Evolutionary conservation across 2,888 invertebrate genomes (phyloP), one percentile per base, ranked within the genome.

Genomic region (Lithophane leautieri): DNA sequence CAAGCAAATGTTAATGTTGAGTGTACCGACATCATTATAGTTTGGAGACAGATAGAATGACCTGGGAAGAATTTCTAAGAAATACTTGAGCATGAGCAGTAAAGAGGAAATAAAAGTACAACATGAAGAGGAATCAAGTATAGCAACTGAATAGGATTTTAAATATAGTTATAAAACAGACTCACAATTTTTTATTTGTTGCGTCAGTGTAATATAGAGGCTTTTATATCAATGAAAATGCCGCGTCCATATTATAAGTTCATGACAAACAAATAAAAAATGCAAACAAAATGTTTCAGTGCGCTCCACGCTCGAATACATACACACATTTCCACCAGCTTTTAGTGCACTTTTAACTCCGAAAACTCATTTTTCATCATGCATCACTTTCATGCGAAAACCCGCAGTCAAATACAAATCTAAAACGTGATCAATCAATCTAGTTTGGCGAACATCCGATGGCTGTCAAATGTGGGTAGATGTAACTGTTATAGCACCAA

Each of bases 351-450:
- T 73, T 83, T 70, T 47, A 66, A 69, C 73, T 69, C 54, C 4
- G 16, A 71, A 70, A 69, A 54, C 54, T 63, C 54, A 82, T 78
- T 71, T 78, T 78, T 76, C 73, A 74, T 76, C 62, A 80, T 69
- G 60, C 50, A 83, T 65, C 76, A 78, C 42, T 28, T 70, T 56
- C 47, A 25, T 68, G 40, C 40, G 25, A 76, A 81, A 74, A 82
- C 71, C 68, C 60, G 25, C 63, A 82, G 69, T 58, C 69, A 58
- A 69, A 82, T 66, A 74, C 74, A 82, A 71, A 82, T 66, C 79
- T 82, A 82, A 71, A 82, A 78, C 40, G 71, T 67, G 70, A 83
- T 83, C 77, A 73, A 83, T 83, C 83, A 80, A 70, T 83, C 74
- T 72, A 79, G 82, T 82, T 83, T 34, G 63, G 47, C 50, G 68